Percentiles rank a stretch among this genome's conserved stretches.
These are phyloP conservation scores for Rotaria sp. DNA, from an alignment of 2,888 invertebrate species.

Conservation along the genomic window DNA sequence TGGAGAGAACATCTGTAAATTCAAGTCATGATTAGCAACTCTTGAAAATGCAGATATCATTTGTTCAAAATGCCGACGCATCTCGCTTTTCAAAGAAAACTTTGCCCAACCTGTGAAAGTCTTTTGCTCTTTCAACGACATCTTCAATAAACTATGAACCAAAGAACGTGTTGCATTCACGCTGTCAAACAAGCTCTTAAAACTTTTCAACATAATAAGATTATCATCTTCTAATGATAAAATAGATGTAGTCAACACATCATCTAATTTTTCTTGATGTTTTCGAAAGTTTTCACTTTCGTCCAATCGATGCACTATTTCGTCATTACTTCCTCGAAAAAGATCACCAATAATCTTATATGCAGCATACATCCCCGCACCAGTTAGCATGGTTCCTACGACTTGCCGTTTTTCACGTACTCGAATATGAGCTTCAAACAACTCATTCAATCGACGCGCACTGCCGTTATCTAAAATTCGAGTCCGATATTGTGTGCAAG, in stretches of 20 bases:
- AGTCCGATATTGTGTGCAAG: background rate
- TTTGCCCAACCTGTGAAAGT: background rate
- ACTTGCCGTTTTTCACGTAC: background rate
- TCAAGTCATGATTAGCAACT: background rate
- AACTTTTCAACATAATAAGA: background rate
- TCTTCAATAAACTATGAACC: background rate
- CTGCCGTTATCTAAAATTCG: background rate
- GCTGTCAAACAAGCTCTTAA: background rate
- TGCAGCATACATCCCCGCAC: background rate
- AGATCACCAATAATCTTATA: background rate
- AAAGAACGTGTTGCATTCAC: background rate
- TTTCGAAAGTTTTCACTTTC: background rate
- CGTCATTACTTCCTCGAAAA: background rate
- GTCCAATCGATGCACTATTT: background rate
- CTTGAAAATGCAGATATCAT: background rate
- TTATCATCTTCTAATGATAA: background rate
- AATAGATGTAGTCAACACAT: background rate
- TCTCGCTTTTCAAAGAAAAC: background rate
- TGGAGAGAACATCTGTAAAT: background rate
- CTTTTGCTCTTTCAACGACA: background rate
- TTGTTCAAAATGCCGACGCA: background rate
- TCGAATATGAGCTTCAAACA: background rate
- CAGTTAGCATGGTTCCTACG: background rate
- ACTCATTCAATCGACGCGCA: background rate
- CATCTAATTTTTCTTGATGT: background rate